phyloP scores from a whole-genome alignment of 1,140 invertebrate genomes.

The Diuraphis noxia region DNA sequence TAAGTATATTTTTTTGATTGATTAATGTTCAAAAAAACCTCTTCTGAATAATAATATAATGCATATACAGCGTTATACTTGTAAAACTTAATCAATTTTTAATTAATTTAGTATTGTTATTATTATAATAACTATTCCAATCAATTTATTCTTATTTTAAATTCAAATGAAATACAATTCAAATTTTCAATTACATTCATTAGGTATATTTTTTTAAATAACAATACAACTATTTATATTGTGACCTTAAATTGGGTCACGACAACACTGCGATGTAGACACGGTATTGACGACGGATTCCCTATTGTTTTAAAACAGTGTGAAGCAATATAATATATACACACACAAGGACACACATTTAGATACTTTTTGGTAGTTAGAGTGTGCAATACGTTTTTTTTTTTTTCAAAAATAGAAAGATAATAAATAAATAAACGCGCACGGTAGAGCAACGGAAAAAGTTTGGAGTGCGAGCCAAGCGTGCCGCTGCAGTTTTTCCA shows the following conservation, averaged over 20 bases:
- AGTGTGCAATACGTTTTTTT: neutral
- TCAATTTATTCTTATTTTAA: neutral
- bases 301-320: neutral
- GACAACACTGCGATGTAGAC: neutral
- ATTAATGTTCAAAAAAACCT: neutral
- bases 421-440: conserved; percentile 6
- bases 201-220: neutral
- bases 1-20: neutral
- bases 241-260: neutral
- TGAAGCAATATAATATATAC: neutral
- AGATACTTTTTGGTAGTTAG: neutral
- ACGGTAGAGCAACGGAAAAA: neutral
- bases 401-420: neutral
- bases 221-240: neutral
- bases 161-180: neutral
- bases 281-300: neutral
- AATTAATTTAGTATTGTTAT: neutral
- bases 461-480: neutral
- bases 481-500: neutral
- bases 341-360: neutral
- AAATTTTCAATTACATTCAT: neutral
- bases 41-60: neutral
- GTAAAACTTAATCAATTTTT: neutral
- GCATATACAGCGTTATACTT: neutral
- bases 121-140: neutral